These are phyloP conservation scores for Drosophila jambulina DNA, from an alignment of 1,140 invertebrate species.

Conservation along the genomic window DNA sequence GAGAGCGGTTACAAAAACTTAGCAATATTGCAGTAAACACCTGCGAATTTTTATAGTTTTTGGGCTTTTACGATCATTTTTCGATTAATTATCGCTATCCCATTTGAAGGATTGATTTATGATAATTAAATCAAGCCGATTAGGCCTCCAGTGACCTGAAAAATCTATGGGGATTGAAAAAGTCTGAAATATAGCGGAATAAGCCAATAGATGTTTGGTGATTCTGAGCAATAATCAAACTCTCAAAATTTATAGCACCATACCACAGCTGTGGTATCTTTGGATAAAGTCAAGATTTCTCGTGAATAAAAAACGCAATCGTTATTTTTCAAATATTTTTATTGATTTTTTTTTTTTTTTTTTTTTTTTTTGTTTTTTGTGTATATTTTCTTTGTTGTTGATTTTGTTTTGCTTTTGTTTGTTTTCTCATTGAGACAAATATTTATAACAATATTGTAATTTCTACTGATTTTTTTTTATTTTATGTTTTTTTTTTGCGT, in stretches of 20 bases:
- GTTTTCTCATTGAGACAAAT: slow-evolving; percentile 80
- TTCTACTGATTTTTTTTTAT: slow-evolving; percentile 56
- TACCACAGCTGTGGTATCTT: neutral
- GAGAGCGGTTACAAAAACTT: too few species aligned
- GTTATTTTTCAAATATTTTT: slow-evolving; percentile 53
- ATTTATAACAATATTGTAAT: slow-evolving; percentile 82
- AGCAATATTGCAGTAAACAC: too few species aligned
- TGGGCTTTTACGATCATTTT: neutral
- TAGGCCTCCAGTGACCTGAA: neutral
- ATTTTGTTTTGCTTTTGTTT: slow-evolving; percentile 50
- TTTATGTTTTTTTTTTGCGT: slow-evolving; percentile 7
- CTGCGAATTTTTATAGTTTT: too few species aligned
- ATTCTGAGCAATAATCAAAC: neutral
- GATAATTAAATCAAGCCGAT: neutral
- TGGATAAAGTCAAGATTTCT: neutral
- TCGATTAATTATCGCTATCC: too few species aligned
- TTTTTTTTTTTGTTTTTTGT: slow-evolving; percentile 48
- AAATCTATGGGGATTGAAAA: neutral
- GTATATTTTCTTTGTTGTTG: slow-evolving; percentile 68
- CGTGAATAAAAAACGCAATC: neutral
- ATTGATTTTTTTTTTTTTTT: slow-evolving; percentile 41
- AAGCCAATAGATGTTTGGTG: neutral
- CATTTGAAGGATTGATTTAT: too few species aligned
- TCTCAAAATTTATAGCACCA: neutral
- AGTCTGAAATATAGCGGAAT: neutral